These are phyloP conservation scores for Gadopsis bispinosus DNA, from an alignment of 2,797 vertebrate species.

Conservation along the genomic window DNA sequence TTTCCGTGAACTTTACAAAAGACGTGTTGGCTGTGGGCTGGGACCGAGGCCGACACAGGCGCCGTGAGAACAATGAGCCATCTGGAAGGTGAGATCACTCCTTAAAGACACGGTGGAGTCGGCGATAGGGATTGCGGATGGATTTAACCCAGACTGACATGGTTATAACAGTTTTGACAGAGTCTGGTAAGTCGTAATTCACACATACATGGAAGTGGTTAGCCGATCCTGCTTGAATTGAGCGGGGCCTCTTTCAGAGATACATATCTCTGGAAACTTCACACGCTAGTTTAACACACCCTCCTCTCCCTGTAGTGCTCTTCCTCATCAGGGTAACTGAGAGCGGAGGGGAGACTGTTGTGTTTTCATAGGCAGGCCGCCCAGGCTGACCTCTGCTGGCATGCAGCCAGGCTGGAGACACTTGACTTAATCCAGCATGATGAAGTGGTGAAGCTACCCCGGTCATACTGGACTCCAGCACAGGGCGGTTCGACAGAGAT, in stretches of 20 bases:
- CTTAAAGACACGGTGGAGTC: constrained; percentile 66
- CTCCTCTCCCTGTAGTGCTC: constrained; percentile 22
- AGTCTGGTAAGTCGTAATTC: constrained; percentile 34
- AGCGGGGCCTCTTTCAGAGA: constrained; percentile 62
- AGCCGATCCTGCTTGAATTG: constrained; percentile 35
- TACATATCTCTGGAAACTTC: constrained; percentile 66
- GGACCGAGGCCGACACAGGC: neutral
- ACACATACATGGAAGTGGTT: constrained; percentile 37
- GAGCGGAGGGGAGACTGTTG: constrained; percentile 16
- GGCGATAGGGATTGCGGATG: constrained; percentile 55
- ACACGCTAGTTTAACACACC: constrained; percentile 44
- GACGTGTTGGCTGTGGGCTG: neutral
- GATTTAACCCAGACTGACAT: constrained; percentile 69
- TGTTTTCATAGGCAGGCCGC: constrained; percentile 67
- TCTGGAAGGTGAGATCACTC: constrained; percentile 77
- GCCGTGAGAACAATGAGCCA: constrained; percentile 58
- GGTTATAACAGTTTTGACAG: constrained; percentile 38
- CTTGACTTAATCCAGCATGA: constrained; percentile 77
- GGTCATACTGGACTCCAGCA: constrained; percentile 53
- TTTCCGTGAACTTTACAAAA: neutral
- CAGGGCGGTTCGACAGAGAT: constrained; percentile 46
- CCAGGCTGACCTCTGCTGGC: constrained; percentile 70
- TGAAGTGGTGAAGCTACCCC: constrained; percentile 67
- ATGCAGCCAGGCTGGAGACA: constrained; percentile 68
- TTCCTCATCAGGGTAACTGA: constrained; percentile 48